These are phyloP conservation scores for Lagocephalus sceleratus DNA, from an alignment of 2,797 vertebrate genomes.

Conservation along the genomic window DNA sequence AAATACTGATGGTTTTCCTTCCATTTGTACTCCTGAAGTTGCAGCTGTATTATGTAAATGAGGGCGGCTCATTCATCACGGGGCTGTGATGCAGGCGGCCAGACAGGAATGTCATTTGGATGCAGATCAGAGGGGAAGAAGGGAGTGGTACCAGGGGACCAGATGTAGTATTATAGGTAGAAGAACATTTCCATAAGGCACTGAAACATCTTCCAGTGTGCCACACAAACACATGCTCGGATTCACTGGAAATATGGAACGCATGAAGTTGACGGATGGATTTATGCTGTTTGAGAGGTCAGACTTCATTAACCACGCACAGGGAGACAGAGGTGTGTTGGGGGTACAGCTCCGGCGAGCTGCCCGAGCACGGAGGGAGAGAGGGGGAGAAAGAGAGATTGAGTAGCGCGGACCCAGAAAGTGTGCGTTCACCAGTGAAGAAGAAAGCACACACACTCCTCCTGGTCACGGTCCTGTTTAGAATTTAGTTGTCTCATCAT, in stretches of 20 bases:
- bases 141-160: constrained; percentile 60
- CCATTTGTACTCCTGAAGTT: constrained; percentile 15
- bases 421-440: constrained; percentile 47
- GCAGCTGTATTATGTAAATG: constrained; percentile 55
- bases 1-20: constrained; percentile 16
- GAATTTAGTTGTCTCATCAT: constrained; percentile 63
- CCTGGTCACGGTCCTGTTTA: constrained; percentile 58
- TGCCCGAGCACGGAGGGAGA: no score
- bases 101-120: constrained; percentile 82
- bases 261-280: constrained; percentile 18
- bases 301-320: constrained; percentile 51
- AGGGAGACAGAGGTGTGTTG: constrained; percentile 13
- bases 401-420: constrained; percentile 53
- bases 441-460: constrained; percentile 63
- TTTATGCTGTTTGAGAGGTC: constrained; percentile 45
- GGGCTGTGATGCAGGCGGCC: constrained; percentile 60
- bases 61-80: constrained; percentile 36
- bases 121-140: constrained; percentile 71
- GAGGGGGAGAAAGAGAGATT: no score
- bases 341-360: background rate
- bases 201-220: constrained; percentile 25
- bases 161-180: constrained; percentile 73
- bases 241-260: constrained; percentile 21
- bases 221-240: background rate
- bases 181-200: constrained; percentile 66